phyloP scores from a whole-genome alignment of 2,113 vertebrate species.

The Scortum barcoo region DNA sequence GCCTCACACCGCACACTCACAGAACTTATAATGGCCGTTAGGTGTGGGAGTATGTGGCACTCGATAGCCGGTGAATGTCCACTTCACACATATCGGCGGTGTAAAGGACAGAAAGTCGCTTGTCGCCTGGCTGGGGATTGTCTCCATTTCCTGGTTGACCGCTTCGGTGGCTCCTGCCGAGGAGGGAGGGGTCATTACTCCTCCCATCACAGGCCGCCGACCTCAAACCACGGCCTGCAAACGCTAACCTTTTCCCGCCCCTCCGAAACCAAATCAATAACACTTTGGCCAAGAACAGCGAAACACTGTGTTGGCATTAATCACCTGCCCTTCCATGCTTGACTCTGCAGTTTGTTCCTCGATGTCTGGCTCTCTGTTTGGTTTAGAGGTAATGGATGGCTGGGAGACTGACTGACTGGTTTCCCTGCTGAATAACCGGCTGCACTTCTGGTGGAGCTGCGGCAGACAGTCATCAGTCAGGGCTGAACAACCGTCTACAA shows the following conservation, averaged over 20 bases:
- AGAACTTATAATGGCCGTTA: constrained; percentile 41
- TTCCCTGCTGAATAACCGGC: constrained; percentile 32
- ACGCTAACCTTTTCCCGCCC: constrained; percentile 82
- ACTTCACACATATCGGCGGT: constrained; percentile 74
- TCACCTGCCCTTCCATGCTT: constrained; percentile 81
- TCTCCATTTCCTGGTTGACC: constrained; percentile 86
- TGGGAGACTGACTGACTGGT: constrained; percentile 53
- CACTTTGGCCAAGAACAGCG: constrained; percentile 78
- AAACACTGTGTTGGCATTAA: constrained; percentile 81
- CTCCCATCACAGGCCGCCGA: constrained; percentile 69
- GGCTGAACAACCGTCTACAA: neutral
- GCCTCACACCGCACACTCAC: neutral
- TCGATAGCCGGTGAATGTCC: constrained; percentile 70
- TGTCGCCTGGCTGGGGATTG: constrained; percentile 72
- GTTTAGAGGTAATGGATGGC: constrained; percentile 62
- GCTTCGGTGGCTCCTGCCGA: constrained; percentile 70
- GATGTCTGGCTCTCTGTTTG: constrained; percentile 61
- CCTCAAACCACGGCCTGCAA: constrained; percentile 74
- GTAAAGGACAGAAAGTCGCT: constrained; percentile 70
- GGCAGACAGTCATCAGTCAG: constrained; percentile 20
- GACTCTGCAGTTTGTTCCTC: constrained; percentile 77
- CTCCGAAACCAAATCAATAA: constrained; percentile 83
- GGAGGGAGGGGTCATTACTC: constrained; percentile 72
- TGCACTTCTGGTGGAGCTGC: constrained; percentile 9
- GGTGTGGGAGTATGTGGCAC: constrained; percentile 59